These are phyloP conservation scores for Sitta europaea DNA, from an alignment of 2,113 vertebrate species.

Conservation along the genomic window DNA sequence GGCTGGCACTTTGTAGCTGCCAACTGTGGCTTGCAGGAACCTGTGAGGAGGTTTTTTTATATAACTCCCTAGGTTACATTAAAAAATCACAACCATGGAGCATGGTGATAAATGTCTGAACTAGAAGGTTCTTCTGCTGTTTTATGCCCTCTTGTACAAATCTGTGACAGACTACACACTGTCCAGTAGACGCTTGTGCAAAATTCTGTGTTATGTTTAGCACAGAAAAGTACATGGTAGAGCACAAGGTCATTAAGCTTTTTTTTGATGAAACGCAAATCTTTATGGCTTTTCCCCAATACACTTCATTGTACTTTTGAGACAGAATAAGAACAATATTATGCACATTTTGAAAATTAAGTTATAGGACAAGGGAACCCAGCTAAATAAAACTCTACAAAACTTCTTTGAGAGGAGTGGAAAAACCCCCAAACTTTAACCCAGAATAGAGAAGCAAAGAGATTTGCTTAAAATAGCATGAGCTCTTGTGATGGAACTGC, in stretches of 20 bases:
- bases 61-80: background rate
- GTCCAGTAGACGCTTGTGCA: background rate
- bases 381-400: background rate
- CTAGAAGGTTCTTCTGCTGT: background rate
- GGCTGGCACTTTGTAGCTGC: background rate
- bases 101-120: background rate
- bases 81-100: background rate
- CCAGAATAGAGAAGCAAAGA: background rate
- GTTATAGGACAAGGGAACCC: background rate
- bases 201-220: background rate
- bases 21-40: background rate
- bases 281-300: background rate
- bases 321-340: background rate
- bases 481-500: conserved; percentile 55
- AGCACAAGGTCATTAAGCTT: background rate
- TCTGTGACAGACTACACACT: background rate
- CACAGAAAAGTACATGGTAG: background rate
- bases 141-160: background rate
- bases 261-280: background rate
- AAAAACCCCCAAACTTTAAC: conserved; percentile 50
- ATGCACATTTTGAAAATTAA: background rate
- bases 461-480: conserved; percentile 55
- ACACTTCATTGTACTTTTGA: background rate
- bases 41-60: background rate
- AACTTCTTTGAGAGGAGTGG: background rate